Percentiles rank a stretch among this genome's conserved stretches.
These are phyloP conservation scores for Mellilla xanthometata DNA, from an alignment of 2,888 invertebrate species.

Conservation along the genomic window DNA sequence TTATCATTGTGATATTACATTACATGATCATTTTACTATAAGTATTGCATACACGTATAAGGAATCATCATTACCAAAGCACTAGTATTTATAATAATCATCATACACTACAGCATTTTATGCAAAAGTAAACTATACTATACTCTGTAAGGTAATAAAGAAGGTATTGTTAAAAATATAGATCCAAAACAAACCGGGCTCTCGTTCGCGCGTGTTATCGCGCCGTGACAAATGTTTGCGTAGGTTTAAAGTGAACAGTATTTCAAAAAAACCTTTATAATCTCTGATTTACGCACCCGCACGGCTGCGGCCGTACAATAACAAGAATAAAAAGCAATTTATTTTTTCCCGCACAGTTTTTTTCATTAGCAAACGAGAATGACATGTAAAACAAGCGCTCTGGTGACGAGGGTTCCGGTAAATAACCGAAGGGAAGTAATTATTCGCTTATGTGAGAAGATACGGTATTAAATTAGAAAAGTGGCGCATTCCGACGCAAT, in stretches of 20 bases:
- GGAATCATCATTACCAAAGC: too few relatives aligned
- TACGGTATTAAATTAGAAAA: slow-evolving; percentile 40
- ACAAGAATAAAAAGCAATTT: slow-evolving; percentile 78
- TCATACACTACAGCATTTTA: too few relatives aligned
- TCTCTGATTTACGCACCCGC: slow-evolving; percentile 69
- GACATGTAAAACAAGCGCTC: slow-evolving; percentile 77
- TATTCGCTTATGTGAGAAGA: slow-evolving; percentile 54
- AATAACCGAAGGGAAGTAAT: slow-evolving; percentile 73
- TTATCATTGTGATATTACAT: too few relatives aligned
- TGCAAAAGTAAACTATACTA: too few relatives aligned
- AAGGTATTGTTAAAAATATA: slow-evolving; percentile 19
- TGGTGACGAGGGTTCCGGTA: slow-evolving; percentile 71
- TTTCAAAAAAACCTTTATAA: slow-evolving; percentile 65
- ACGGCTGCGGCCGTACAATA: slow-evolving; percentile 64
- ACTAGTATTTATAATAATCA: too few relatives aligned
- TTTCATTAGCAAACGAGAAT: slow-evolving; percentile 79
- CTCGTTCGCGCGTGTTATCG: slow-evolving; percentile 45
- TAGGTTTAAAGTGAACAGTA: slow-evolving; percentile 56
- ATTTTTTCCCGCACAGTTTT: slow-evolving; percentile 66
- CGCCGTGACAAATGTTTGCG: slow-evolving; percentile 54
- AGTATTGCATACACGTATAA: too few relatives aligned
- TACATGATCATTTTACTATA: too few relatives aligned
- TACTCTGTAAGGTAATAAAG: slow-evolving; percentile 10
- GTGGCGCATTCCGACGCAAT: slow-evolving; percentile 11
- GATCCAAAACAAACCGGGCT: slow-evolving; percentile 16